Conservation (phyloP, 2,113 vertebrate species). For the Hipposideros armiger region DNA sequence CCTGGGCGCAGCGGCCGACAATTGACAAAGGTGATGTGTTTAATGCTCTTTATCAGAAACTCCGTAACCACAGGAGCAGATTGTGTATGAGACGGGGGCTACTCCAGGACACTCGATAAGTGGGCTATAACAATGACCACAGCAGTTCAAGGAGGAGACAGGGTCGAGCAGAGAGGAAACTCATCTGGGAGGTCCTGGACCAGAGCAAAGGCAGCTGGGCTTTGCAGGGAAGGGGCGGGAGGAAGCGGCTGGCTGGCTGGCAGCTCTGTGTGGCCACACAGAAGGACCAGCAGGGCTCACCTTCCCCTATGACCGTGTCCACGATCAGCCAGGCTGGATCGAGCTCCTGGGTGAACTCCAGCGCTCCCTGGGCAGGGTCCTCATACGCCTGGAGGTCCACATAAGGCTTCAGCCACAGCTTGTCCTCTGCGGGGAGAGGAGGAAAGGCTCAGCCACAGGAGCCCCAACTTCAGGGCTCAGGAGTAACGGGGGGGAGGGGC, state of each 20-base stretch:
- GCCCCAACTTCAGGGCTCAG: background rate
- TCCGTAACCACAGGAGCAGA: background rate
- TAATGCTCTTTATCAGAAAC: background rate
- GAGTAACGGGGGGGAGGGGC: background rate
- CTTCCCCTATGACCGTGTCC: constrained; percentile 89
- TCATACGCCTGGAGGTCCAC: constrained; percentile 90
- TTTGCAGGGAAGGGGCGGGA: background rate
- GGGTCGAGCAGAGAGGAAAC: background rate
- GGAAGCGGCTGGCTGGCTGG: background rate
- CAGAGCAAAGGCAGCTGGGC: background rate
- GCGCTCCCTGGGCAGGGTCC: constrained; percentile 87
- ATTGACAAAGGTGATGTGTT: background rate
- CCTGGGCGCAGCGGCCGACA: background rate
- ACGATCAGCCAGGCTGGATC: constrained; percentile 84
- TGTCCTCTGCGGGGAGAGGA: constrained; percentile 83
- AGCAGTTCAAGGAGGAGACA: constrained; percentile 28
- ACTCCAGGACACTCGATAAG: background rate
- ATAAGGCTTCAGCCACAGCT: constrained; percentile 90
- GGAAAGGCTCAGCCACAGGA: background rate
- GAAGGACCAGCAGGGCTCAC: constrained; percentile 73
- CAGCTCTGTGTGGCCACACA: background rate
- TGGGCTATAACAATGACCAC: background rate
- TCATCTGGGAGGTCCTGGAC: background rate
- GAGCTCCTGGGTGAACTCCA: constrained; percentile 89
- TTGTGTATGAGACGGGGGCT: background rate